Evolutionary conservation across 1,140 invertebrate species (phyloP), one percentile per base, ranked within the genome.

Genomic region (Halyomorpha halys): DNA sequence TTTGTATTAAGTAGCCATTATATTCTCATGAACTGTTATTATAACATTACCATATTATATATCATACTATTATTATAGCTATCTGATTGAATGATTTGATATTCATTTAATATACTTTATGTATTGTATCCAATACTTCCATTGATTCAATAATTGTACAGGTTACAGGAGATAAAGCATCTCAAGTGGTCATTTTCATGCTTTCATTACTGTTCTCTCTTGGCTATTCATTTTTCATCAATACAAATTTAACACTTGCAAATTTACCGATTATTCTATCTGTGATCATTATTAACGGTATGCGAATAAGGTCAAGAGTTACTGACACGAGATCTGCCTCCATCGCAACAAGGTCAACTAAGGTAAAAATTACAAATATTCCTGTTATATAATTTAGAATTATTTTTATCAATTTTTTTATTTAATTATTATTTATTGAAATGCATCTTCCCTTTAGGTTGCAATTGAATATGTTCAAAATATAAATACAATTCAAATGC

Each of bases 391-490:
- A 30, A 30, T n/a, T n/a, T n/a, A n/a, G n/a, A n/a, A n/a, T n/a
- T n/a, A n/a, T n/a, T n/a, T n/a, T n/a, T n/a, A n/a, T n/a, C n/a
- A n/a, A n/a, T n/a, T n/a, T n/a, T n/a, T n/a, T 30, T 3, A 30
- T 30, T 30, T 4, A 30, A 30, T 30, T 30, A 30, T 8, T 4
- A 30, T 30, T 30, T 4, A 30, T 30, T 30, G 8, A 30, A 30
- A 30, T 3, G 3, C 3, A 30, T 30, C 3, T 47, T n/a, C 13
- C 25, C 62, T 62, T 61, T 68, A 86, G 83, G 77, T 89, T 68
- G 87, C 88, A 2, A 84, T 85, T 49, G 89, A 91, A 76, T 83
- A 83, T 18, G 83, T 91, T 18, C 79, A 82, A 27, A 90, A 89
- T 70, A 84, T 91, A 4, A 75, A 85, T 68, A 91, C 89, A 2